Evolutionary conservation across 1,140 invertebrate genomes (phyloP).

Genomic region (Drosophila hydei): DNA sequence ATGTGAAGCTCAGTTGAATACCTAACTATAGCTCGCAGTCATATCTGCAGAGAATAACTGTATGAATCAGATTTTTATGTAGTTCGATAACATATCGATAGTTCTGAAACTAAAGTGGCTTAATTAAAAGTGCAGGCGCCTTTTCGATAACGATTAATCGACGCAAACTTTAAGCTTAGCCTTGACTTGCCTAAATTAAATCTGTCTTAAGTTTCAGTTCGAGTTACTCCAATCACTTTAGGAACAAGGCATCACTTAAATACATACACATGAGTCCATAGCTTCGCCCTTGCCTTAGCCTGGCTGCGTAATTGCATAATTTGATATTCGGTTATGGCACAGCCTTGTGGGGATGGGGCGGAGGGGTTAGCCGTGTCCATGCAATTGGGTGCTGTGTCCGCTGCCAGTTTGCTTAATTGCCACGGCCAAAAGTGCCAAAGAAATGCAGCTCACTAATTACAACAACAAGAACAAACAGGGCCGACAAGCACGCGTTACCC

Average conservation of each 20-base stretch:
- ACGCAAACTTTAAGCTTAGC: no score
- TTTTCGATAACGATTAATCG: no score
- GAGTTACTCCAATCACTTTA: no score
- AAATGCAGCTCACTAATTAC: slow-evolving; percentile 79
- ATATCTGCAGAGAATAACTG: no score
- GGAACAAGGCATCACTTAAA: no score
- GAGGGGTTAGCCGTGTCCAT: slow-evolving; percentile 9
- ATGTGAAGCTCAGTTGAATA: no score
- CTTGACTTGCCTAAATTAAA: neutral
- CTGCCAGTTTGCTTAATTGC: slow-evolving; percentile 66
- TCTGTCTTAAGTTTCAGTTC: no score
- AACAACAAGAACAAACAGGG: slow-evolving; percentile 60
- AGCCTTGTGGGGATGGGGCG: slow-evolving; percentile 9
- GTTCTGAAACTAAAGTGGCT: no score
- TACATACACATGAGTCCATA: neutral
- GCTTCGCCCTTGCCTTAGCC: neutral
- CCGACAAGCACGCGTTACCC: slow-evolving; percentile 32
- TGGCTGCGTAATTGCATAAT: slow-evolving; percentile 66
- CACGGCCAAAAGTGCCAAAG: slow-evolving; percentile 79
- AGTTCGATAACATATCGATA: no score
- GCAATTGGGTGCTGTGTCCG: slow-evolving; percentile 31
- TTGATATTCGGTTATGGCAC: slow-evolving; percentile 60
- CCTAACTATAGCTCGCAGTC: no score
- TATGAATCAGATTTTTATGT: no score
- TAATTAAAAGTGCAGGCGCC: no score